Conservation (phyloP, 2,888 invertebrate species). For the Trachelus tabidus region DNA sequence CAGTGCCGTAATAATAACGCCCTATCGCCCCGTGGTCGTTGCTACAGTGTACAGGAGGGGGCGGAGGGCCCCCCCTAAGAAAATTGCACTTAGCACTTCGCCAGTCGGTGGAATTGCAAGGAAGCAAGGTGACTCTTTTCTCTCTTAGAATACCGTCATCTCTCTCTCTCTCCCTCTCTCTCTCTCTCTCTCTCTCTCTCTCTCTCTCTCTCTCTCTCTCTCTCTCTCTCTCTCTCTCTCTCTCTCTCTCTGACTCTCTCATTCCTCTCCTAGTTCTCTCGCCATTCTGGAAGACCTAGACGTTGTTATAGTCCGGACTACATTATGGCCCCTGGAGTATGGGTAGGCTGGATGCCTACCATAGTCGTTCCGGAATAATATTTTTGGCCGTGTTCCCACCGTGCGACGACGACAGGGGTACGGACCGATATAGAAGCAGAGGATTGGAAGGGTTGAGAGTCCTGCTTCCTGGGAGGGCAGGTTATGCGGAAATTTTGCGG, state of each 20-base stretch:
- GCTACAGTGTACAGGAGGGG: too few species aligned
- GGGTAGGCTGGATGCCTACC: conserved; percentile 15
- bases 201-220: not conserved
- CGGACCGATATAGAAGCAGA: conserved; percentile 4
- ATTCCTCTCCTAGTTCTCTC: not conserved
- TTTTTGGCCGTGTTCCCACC: conserved; percentile 39
- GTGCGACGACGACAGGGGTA: not conserved
- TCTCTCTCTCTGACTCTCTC: not conserved
- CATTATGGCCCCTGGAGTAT: not conserved
- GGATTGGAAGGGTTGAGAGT: conserved; percentile 13
- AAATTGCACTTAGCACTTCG: conserved; percentile 5
- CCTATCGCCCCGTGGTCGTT: not conserved
- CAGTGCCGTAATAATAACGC: conserved; percentile 1
- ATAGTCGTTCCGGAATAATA: conserved; percentile 38
- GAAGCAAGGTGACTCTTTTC: too few species aligned
- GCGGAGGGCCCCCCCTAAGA: not conserved
- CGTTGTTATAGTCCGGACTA: conserved; percentile 5
- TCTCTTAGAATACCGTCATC: not conserved
- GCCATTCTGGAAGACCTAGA: not conserved
- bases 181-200: not conserved
- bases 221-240: not conserved
- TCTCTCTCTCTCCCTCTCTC: not conserved
- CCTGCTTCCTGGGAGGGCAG: conserved; percentile 13
- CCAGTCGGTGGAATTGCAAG: not conserved
- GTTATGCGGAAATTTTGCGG: conserved; percentile 38